These are phyloP conservation scores for Xiphophorus hellerii DNA, from an alignment of 2,113 vertebrate genomes.

Conservation along the genomic window DNA sequence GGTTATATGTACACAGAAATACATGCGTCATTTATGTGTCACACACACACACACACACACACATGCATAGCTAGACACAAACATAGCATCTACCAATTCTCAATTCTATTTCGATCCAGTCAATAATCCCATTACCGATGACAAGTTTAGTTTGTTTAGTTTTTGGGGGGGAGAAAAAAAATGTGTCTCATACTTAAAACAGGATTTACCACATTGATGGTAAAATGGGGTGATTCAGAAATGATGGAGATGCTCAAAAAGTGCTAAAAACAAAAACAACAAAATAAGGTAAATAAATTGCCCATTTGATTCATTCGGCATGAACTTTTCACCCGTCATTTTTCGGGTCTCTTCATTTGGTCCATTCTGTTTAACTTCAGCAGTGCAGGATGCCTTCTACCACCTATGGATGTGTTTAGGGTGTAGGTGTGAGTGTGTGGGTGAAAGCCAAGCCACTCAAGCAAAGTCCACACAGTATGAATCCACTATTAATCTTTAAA, in stretches of 20 bases:
- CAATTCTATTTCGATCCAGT: slow-evolving; percentile 49
- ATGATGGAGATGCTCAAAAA: slow-evolving; percentile 34
- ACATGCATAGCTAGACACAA: slow-evolving; percentile 19
- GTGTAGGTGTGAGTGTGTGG: not conserved
- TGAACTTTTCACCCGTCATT: not conserved
- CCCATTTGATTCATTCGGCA: slow-evolving; percentile 4
- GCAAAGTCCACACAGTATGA: slow-evolving; percentile 1
- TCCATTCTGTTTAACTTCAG: not conserved
- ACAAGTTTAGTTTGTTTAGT: slow-evolving; percentile 65
- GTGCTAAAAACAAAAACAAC: not conserved
- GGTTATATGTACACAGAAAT: slow-evolving; percentile 19
- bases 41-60: not conserved
- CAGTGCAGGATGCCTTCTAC: not conserved
- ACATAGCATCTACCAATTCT: slow-evolving; percentile 48
- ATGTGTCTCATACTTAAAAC: slow-evolving; percentile 64
- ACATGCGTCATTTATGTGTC: slow-evolving; percentile 6
- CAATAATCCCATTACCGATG: slow-evolving; percentile 68
- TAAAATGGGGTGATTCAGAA: slow-evolving; percentile 51
- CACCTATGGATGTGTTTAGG: not conserved
- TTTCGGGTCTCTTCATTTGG: not conserved
- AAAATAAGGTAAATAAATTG: slow-evolving; percentile 7
- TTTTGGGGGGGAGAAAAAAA: slow-evolving; percentile 26
- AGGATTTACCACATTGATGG: slow-evolving; percentile 61
- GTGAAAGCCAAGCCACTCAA: not conserved
- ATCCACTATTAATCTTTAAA: not conserved